Evolutionary conservation across 2,113 vertebrate species (phyloP), one percentile per base, ranked within the genome.

Genomic region (Chionodraco myersi): DNA sequence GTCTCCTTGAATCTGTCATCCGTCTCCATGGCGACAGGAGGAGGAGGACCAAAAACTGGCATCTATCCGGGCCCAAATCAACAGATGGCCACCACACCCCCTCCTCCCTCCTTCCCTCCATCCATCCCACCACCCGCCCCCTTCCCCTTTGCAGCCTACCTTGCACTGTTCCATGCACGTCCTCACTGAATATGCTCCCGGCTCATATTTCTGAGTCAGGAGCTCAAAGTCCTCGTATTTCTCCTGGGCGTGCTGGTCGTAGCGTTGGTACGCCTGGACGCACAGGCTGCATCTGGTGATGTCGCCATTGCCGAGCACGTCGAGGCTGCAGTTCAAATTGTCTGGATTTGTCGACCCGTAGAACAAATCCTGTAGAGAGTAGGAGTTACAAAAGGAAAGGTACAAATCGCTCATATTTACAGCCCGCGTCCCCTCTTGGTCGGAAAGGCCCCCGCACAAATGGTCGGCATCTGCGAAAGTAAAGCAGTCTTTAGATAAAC

Each of bases 301-400:
- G 89, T 95, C 96, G 89, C 95, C 95, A 71, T 89, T 93, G 87
- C 94, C 88, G 90, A 97, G 95, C 94, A 95, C 96, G 81, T 96
- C 96, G 92, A 97, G 95, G 94, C 96, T 96, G 92, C 97, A 99
- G 96, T 97, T 99, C 94, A 96, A 94, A 90, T 96, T 95, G 94
- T 96, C 97, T 95, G 97, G 96, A 89, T 96, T 96, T 72, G 95
- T 92, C 88, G 96, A 95, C 71, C 96, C 97, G 91, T 94, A 88
- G 82, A 99, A 96, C 96, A 99, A 94, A 95, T 99, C 97, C 96
- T 96, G 96, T 93, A 99, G 96, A 88, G 98, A 98, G 93, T 98
- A 98, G 92, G 98, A 97, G 95, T 98, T 96, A 97, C 98, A 99
- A 97, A 99, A 99, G 87, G 97, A 96, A 92, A 99, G 97, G 95